These are phyloP conservation scores for Eupeodes luniger DNA, from an alignment of 2,888 invertebrate genomes.

Conservation along the genomic window DNA sequence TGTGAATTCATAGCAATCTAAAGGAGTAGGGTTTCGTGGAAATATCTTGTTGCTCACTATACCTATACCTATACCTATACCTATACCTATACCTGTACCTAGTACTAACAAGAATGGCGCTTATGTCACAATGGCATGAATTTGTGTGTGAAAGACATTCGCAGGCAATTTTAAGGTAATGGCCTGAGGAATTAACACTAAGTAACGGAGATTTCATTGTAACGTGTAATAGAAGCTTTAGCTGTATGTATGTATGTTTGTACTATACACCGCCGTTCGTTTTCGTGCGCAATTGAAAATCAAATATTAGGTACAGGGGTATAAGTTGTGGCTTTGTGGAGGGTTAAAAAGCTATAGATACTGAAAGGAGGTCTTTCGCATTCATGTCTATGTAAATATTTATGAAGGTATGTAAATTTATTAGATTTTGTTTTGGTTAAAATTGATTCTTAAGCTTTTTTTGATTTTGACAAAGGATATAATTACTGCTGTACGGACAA, in stretches of 20 bases:
- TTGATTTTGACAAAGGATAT: too few species aligned
- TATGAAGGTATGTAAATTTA: conserved; percentile 12
- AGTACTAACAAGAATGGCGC: conserved; percentile 4
- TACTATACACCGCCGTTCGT: neutral
- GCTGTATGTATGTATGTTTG: too few species aligned
- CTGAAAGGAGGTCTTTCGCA: neutral
- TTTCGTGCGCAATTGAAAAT: conserved; percentile 20
- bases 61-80: neutral
- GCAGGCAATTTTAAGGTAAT: conserved; percentile 56
- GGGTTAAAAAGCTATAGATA: too few species aligned
- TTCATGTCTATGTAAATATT: conserved; percentile 25
- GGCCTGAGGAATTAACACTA: conserved; percentile 64
- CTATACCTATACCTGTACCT: too few species aligned
- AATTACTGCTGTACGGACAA: too few species aligned
- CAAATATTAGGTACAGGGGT: neutral
- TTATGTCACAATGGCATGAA: conserved; percentile 22
- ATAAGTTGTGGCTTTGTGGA: neutral
- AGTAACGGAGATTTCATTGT: conserved; percentile 64
- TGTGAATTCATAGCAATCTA: conserved; percentile 28
- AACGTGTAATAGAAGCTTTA: conserved; percentile 26
- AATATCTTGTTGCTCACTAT: conserved; percentile 1
- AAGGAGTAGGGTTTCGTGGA: neutral
- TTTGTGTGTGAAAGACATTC: conserved; percentile 13
- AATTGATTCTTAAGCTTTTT: conserved; percentile 51
- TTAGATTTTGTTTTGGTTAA: conserved; percentile 49